These are phyloP conservation scores for Mantis religiosa DNA, from an alignment of 2,888 invertebrate species.

Conservation along the genomic window DNA sequence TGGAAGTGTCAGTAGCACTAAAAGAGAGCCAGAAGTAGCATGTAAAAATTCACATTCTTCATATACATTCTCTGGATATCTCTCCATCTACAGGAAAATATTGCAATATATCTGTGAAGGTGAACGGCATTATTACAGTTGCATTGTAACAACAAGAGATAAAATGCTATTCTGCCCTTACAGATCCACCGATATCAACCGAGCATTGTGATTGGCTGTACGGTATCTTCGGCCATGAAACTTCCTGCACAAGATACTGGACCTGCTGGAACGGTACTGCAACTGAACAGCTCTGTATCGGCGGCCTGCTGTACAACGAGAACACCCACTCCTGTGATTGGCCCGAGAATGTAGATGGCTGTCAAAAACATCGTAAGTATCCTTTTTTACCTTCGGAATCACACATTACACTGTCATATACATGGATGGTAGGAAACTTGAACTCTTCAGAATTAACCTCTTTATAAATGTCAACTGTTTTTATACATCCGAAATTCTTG, in stretches of 20 bases:
- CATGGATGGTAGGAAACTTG: no score
- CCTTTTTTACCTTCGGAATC: background rate
- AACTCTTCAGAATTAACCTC: no score
- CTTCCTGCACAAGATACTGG: slow-evolving; percentile 89
- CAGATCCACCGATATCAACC: slow-evolving; percentile 76
- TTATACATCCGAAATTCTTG: no score
- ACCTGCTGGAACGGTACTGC: slow-evolving; percentile 94
- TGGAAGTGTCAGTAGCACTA: no score
- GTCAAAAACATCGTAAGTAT: slow-evolving; percentile 88
- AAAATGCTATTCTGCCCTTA: slow-evolving; percentile 19
- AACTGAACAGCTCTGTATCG: slow-evolving; percentile 87
- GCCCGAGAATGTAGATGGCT: slow-evolving; percentile 90
- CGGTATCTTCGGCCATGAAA: slow-evolving; percentile 91
- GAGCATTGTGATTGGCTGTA: slow-evolving; percentile 91
- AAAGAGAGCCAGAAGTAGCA: no score
- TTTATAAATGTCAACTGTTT: no score
- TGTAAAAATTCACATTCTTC: no score
- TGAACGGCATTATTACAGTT: background rate
- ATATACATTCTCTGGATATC: background rate
- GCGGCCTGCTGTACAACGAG: slow-evolving; percentile 86
- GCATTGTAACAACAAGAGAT: background rate
- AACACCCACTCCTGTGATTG: slow-evolving; percentile 88
- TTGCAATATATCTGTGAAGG: background rate
- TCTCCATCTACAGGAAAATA: background rate
- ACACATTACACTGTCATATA: background rate